Percentiles rank a stretch among this genome's conserved stretches.
Conservation (phyloP, 2,888 invertebrate species). For the Anthoptus insignis region DNA sequence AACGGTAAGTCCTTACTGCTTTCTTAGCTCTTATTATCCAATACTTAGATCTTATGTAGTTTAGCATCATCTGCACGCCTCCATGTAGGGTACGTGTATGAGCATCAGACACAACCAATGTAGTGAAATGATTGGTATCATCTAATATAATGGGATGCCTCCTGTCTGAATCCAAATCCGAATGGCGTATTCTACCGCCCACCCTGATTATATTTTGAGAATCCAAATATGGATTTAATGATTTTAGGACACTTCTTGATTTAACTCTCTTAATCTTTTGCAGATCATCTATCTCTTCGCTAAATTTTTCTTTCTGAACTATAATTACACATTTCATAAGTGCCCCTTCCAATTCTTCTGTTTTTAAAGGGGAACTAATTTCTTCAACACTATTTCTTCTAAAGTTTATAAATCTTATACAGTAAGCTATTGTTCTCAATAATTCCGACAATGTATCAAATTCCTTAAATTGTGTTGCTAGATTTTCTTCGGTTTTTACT, state of each 20-base stretch:
- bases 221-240: neutral
- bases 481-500: neutral
- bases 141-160: neutral
- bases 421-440: slow-evolving; percentile 3
- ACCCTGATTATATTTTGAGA: neutral
- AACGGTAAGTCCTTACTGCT: neutral
- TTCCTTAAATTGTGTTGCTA: neutral
- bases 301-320: neutral
- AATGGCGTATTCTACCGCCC: neutral
- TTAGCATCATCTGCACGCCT: neutral
- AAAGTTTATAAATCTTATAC: neutral
- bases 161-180: neutral
- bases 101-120: neutral
- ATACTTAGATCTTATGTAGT: neutral
- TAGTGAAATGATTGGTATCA: neutral
- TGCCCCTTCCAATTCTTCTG: neutral
- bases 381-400: neutral
- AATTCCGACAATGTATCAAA: slow-evolving; percentile 9
- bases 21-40: neutral
- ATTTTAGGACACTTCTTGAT: neutral
- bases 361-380: too few species aligned
- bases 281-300: too few species aligned
- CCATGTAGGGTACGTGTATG: neutral
- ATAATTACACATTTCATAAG: neutral
- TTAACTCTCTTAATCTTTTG: too few species aligned